Conservation (phyloP, 1,140 invertebrate genomes). For the Aporrectodea caliginosa region DNA sequence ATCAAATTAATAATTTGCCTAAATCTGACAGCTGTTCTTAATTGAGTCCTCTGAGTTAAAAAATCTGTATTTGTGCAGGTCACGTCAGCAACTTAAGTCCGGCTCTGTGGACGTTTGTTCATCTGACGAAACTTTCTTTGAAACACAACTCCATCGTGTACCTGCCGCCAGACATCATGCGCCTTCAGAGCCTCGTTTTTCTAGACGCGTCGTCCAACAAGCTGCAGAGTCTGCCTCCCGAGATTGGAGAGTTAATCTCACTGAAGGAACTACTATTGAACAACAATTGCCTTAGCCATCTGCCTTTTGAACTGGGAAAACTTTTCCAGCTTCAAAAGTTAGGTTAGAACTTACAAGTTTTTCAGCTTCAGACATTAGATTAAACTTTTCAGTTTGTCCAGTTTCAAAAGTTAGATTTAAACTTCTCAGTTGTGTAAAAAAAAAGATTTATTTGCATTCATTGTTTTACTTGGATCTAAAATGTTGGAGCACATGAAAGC, state of each 20-base stretch:
- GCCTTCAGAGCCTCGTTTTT: conserved; percentile 74
- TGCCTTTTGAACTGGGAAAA: conserved; percentile 96
- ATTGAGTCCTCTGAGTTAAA: too few relatives aligned
- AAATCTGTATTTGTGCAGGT: too few relatives aligned
- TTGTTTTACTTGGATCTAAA: too few relatives aligned
- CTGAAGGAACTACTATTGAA: conserved; percentile 89
- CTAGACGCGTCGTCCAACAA: conserved; percentile 91
- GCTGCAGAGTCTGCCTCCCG: conserved; percentile 83
- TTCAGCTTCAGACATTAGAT: conserved; percentile 35
- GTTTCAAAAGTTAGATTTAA: too few relatives aligned
- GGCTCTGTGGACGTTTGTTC: conserved; percentile 80
- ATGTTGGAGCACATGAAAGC: too few relatives aligned
- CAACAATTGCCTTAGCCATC: conserved; percentile 84
- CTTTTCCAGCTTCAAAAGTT: conserved; percentile 85
- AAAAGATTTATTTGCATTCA: too few relatives aligned
- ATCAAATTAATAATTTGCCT: too few relatives aligned
- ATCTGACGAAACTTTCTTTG: conserved; percentile 87
- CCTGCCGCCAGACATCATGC: conserved; percentile 81
- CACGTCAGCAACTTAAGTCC: conserved; percentile 88
- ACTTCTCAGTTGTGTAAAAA: too few relatives aligned
- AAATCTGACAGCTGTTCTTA: too few relatives aligned
- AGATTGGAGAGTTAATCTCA: conserved; percentile 89
- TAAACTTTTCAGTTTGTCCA: too few relatives aligned
- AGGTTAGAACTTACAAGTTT: conserved; percentile 47
- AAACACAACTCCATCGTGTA: conserved; percentile 88